phyloP scores from a whole-genome alignment of 2,797 vertebrate genomes.

The Argya squamiceps region DNA sequence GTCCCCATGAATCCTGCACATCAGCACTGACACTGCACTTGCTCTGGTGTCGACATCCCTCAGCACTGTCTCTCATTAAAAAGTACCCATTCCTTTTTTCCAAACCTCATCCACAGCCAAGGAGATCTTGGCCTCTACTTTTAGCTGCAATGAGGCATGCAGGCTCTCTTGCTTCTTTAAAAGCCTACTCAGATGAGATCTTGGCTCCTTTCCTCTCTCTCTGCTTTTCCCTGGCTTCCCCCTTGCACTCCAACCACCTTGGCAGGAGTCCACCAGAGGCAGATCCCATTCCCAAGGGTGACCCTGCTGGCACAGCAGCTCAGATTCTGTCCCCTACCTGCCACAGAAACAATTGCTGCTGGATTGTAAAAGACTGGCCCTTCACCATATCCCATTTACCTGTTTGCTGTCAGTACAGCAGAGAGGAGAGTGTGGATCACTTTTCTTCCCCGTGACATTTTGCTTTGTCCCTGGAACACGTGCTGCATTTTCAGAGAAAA shows the following conservation, averaged over 20 bases:
- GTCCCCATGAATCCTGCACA: fast-evolving
- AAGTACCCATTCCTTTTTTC: background rate
- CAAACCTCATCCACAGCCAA: background rate
- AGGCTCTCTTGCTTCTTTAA: background rate
- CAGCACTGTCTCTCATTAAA: background rate
- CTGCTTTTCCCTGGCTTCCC: background rate
- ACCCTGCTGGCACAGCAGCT: background rate
- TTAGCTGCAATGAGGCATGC: fast-evolving
- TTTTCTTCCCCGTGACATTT: background rate
- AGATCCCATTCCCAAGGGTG: background rate
- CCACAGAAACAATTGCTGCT: background rate
- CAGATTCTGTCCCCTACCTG: background rate
- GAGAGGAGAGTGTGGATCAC: background rate
- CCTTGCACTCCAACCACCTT: background rate
- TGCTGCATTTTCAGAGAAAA: background rate
- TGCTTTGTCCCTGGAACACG: background rate
- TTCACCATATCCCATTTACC: background rate
- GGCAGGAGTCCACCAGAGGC: background rate
- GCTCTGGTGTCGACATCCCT: background rate
- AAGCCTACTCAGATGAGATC: background rate
- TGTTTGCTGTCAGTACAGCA: background rate
- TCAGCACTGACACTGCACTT: too few species aligned
- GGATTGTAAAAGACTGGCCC: too few species aligned
- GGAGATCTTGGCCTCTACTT: background rate
- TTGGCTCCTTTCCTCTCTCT: background rate